Conservation (phyloP, 1,140 invertebrate species). For the Pseudomyrmex concolor region DNA sequence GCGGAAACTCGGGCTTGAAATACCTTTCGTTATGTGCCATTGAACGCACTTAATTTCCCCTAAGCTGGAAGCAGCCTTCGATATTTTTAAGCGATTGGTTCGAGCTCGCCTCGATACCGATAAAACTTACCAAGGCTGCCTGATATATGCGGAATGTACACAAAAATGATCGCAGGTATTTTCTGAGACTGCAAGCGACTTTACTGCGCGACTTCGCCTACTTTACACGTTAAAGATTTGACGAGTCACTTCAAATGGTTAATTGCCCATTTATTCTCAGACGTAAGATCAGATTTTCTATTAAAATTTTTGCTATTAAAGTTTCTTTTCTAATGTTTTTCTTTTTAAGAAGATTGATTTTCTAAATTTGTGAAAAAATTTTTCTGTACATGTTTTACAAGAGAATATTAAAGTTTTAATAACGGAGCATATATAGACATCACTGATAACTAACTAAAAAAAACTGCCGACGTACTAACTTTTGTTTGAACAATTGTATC, state of each 20-base stretch:
- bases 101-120: background rate
- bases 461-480: background rate
- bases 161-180: background rate
- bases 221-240: too few relatives aligned
- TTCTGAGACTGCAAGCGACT: background rate
- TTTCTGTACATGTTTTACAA: background rate
- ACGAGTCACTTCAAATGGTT: background rate
- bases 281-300: background rate
- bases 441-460: background rate
- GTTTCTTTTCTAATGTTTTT: background rate
- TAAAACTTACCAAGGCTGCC: conserved; percentile 1
- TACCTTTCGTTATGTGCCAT: conserved; percentile 49
- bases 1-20: conserved; percentile 30
- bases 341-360: background rate
- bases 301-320: background rate
- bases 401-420: background rate
- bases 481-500: conserved; percentile 26
- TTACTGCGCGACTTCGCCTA: too few relatives aligned
- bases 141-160: background rate
- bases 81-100: conserved; percentile 44
- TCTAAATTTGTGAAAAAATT: background rate
- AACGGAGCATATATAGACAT: background rate
- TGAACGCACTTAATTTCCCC: conserved; percentile 39
- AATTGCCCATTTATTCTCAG: background rate
- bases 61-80: conserved; percentile 34